Conservation (phyloP, 2,888 invertebrate genomes). For the Andrena trimmerana region DNA sequence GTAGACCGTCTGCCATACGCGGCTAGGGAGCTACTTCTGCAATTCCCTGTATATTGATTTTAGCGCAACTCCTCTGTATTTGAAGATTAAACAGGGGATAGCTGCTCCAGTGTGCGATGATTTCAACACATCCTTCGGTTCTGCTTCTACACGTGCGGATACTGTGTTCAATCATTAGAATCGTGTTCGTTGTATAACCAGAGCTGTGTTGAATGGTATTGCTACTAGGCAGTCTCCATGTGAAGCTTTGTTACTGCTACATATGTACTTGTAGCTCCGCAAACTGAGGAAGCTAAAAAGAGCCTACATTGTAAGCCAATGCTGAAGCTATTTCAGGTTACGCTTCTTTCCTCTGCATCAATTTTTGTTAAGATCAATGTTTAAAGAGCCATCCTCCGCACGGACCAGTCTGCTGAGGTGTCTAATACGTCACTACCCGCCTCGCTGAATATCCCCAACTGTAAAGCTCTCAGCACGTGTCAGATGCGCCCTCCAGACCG, state of each 20-base stretch:
- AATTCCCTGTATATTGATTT: background rate
- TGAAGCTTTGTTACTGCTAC: too few species aligned
- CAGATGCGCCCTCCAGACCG: background rate
- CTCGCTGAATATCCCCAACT: constrained; percentile 27
- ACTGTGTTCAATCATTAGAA: too few species aligned
- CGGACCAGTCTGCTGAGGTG: background rate
- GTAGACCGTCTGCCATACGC: constrained; percentile 13
- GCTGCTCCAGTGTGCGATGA: too few species aligned
- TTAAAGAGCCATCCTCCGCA: background rate
- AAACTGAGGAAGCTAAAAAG: background rate
- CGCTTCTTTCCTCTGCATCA: background rate
- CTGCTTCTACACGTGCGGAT: too few species aligned
- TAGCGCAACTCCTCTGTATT: background rate
- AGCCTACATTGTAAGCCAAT: background rate
- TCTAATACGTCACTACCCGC: background rate
- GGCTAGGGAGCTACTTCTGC: background rate
- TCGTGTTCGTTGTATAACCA: too few species aligned
- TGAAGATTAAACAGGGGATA: background rate
- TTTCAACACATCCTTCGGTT: too few species aligned
- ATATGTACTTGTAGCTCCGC: too few species aligned
- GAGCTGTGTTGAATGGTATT: too few species aligned
- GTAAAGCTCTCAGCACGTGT: constrained; percentile 9
- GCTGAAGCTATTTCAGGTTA: background rate
- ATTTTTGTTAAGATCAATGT: constrained; percentile 6
- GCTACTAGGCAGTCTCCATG: too few species aligned